Evolutionary conservation across 1,140 invertebrate genomes (phyloP).

Genomic region (Heterodera schachtii): DNA sequence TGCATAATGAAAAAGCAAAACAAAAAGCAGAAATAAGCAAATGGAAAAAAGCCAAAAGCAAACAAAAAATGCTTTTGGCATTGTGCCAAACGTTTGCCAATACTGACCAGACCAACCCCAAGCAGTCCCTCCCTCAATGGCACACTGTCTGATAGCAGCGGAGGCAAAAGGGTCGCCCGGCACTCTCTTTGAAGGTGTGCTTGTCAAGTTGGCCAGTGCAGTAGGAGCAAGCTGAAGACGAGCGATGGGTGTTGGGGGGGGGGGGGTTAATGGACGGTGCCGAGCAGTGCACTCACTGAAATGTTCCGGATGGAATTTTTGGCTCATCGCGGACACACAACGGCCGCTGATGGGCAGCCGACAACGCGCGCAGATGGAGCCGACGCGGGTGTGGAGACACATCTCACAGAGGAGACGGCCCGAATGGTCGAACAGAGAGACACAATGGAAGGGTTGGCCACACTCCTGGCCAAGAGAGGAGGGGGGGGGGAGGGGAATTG

Average conservation of each 20-base stretch:
- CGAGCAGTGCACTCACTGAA: constrained; percentile 71
- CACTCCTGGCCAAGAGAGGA: constrained; percentile 75
- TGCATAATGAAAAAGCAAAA: neutral
- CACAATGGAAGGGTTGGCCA: constrained; percentile 86
- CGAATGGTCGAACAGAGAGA: constrained; percentile 93
- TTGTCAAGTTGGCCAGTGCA: constrained; percentile 95
- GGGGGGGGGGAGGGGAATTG: no score
- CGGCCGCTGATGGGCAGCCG: constrained; percentile 81
- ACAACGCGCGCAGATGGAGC: constrained; percentile 93
- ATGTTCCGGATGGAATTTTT: constrained; percentile 97
- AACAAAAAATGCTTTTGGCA: neutral
- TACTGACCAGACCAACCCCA: no score
- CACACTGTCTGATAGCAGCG: constrained; percentile 13
- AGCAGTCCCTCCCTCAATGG: neutral
- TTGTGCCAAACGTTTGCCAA: no score
- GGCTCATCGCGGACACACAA: constrained; percentile 97
- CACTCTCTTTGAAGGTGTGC: constrained; percentile 95
- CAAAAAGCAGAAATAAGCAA: neutral
- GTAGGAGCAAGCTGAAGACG: constrained; percentile 69
- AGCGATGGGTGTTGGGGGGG: neutral
- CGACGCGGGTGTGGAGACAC: constrained; percentile 93
- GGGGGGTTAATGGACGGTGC: neutral
- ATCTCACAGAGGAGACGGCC: constrained; percentile 95
- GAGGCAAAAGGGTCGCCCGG: constrained; percentile 91
- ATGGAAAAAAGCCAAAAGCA: constrained; percentile 1